These are phyloP conservation scores for Podocnemis expansa DNA, from an alignment of 2,113 vertebrate species.

Conservation along the genomic window DNA sequence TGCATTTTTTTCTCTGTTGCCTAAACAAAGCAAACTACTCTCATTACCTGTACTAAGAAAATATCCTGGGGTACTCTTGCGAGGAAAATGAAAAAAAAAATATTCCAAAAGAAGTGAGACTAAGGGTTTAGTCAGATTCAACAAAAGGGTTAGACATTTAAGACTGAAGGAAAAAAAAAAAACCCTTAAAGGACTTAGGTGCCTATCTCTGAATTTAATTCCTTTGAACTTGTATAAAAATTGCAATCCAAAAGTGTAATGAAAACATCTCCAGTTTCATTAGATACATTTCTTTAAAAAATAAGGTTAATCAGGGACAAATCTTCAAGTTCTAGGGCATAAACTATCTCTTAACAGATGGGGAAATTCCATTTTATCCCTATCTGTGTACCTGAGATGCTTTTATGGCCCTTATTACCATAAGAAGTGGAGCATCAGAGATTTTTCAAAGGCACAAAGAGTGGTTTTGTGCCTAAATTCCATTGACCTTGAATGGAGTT, in stretches of 20 bases:
- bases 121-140: not conserved
- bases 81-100: not conserved
- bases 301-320: constrained; percentile 2
- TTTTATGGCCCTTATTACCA: not conserved
- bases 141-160: not conserved
- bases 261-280: not conserved
- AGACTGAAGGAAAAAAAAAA: not conserved
- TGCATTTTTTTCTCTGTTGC: not conserved
- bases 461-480: not conserved
- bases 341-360: not conserved
- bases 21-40: not conserved
- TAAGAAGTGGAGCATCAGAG: not conserved
- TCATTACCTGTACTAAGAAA: not conserved
- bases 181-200: not conserved
- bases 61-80: not conserved
- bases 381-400: not conserved
- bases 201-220: not conserved
- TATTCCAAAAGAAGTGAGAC: not conserved
- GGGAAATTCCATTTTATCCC: not conserved
- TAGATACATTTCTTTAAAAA: not conserved
- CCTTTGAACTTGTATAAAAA: not conserved
- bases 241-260: not conserved
- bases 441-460: not conserved
- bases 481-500: not conserved
- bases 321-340: not conserved